Percentiles rank a stretch among this genome's conserved stretches.
Conservation (phyloP, 1,140 invertebrate species). For the Pseudomyrmex cubaensis region DNA sequence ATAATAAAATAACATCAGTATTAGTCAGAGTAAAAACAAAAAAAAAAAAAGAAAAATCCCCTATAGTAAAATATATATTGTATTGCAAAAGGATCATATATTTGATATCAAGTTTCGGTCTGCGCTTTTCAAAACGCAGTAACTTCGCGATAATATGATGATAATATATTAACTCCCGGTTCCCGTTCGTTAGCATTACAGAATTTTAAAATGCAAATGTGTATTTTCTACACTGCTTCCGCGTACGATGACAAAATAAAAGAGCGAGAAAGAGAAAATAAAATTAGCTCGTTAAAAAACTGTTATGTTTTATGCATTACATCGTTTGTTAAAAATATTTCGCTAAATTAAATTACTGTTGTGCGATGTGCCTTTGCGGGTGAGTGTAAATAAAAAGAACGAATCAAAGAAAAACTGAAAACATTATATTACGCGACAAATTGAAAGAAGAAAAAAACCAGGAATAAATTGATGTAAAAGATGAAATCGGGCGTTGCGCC, state of each 20-base stretch:
- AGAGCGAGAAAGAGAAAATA: conserved; percentile 3
- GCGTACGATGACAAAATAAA: neutral
- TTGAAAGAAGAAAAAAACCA: neutral
- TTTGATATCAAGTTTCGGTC: conserved; percentile 9
- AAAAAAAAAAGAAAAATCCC: too few species aligned
- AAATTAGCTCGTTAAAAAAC: neutral
- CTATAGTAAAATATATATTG: too few species aligned
- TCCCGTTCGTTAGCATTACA: neutral
- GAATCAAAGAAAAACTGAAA: neutral
- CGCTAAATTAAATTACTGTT: neutral
- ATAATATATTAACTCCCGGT: conserved; percentile 14
- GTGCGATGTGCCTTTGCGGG: neutral
- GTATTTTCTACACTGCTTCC: neutral
- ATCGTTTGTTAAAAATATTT: neutral
- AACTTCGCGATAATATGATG: neutral
- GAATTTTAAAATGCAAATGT: conserved; percentile 22
- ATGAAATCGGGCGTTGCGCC: conserved; percentile 4
- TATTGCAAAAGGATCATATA: neutral
- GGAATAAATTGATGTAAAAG: conserved; percentile 17
- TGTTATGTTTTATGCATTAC: neutral
- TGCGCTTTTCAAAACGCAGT: neutral
- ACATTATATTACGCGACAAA: neutral
- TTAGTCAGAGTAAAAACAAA: too few species aligned
- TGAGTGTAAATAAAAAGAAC: neutral
- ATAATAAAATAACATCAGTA: neutral